These are phyloP conservation scores for Caenorhabditis inopinata DNA, from an alignment of 1,140 invertebrate species.

Conservation along the genomic window DNA sequence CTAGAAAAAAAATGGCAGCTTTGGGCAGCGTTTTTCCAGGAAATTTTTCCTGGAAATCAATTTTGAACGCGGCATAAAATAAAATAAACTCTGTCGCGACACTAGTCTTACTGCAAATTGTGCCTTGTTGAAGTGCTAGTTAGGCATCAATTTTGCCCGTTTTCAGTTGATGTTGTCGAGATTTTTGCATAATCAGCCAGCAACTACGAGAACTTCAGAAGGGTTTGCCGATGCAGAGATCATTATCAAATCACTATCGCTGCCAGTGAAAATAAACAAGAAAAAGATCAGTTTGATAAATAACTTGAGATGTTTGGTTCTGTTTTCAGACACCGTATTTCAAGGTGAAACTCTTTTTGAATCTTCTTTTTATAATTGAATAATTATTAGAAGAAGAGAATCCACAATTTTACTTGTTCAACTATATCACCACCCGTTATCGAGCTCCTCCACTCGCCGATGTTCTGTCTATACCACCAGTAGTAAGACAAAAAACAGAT, in stretches of 20 bases:
- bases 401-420: not conserved
- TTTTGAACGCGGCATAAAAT: no score
- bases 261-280: not conserved
- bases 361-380: not conserved
- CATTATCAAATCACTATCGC: not conserved
- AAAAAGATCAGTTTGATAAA: not conserved
- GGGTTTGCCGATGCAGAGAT: not conserved
- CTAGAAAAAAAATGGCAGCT: no score
- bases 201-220: not conserved
- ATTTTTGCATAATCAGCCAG: not conserved
- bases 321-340: not conserved
- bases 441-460: not conserved
- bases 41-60: no score
- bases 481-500: not conserved
- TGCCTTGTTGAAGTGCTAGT: no score
- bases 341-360: not conserved
- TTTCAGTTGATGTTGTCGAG: not conserved
- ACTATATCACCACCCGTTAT: not conserved
- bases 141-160: no score
- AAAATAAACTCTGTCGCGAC: no score
- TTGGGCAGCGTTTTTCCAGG: no score
- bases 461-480: not conserved
- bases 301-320: slow-evolving; percentile 8
- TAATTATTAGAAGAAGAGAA: not conserved
- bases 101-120: no score